Evolutionary conservation across 1,140 invertebrate genomes (phyloP), one percentile per base, ranked within the genome.

Genomic region (Drosophila pectinifera): DNA sequence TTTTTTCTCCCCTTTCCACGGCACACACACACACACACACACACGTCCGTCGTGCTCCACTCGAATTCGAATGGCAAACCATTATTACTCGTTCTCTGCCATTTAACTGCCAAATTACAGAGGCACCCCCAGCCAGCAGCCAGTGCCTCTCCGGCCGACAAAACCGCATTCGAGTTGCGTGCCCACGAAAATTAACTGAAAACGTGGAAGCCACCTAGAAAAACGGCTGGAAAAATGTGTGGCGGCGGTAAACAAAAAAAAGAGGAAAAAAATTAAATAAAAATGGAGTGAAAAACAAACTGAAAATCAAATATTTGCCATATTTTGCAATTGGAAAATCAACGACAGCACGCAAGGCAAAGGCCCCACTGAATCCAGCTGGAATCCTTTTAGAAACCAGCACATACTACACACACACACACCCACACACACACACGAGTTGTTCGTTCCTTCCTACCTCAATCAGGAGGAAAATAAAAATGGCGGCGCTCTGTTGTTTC

Each of bases 171-270:
- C 67, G 64, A 83, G 68, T 81, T 73, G 79, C 79, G 80, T 81
- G 79, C 79, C 64, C 79, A 62, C 68, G 45, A 68, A 78, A 82
- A 81, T 81, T 81, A 81, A 81, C 79, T 81, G 73, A 63, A 70
- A 80, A 80, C 61, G 70, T 64, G 59, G 55, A 73, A 80, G 57
- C 57, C 22, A 13, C 57, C 46, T 43, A 49, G n/a, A 46, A 45
- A 73, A 53, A 46, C 14, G 24, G n/a, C 6, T 26, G 24, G 28
- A 13, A 13, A 34, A 34, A 45, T 39, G 51, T 68, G 22, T n/a
- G 34, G 31, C 48, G 18, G 31, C 20, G 48, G 7, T 18, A 31
- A 8, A 28, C 34, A 53, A 48, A 64, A 70, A 72, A 38, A n/a
- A n/a, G n/a, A n/a, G n/a, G n/a, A n/a, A n/a, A n/a, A n/a, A n/a